Base-by-base conservation (phyloP, 2,113 vertebrate species). In the Aplodontia rufa region DNA sequence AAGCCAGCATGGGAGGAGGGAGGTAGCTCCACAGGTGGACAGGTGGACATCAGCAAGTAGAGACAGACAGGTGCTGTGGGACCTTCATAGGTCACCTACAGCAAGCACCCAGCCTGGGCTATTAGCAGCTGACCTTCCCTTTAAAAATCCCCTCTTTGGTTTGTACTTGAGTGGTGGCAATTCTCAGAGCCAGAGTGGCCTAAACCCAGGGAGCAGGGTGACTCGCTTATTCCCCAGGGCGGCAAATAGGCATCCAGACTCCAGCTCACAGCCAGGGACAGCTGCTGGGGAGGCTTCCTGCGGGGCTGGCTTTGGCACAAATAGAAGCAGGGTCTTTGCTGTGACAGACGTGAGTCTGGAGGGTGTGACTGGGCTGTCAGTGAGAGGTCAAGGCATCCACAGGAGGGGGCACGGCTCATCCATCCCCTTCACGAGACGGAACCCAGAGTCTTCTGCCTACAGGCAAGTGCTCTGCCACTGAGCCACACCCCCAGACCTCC, bases 211-310 rank as follows among this genome's bases (percentile, higher is more conserved):
- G 19, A 5, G 32, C 62, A 4, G 12, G 47, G 69, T 47, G 32
- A 64, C 40, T 6, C 64, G 32, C 62, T n/a, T 30, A 32, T 20
- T 74, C 78, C 64, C 49, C 58, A 26, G 3, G 40, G 28, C 53
- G 24, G 26, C 7, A 1, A 2, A 32, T n/a, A n/a, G n/a, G 51
- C 20, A 1, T 9, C 49, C 62, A 8, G 78, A 1, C 69, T 7
- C 24, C 0, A 3, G 64, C 4, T 16, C 28, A 2, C 20, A 1
- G 81, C 4, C 1, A 4, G 8, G 40, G 49, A 20, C 0, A 2
- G 37, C 0, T 28, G 72, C 20, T 2, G n/a, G 53, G 42, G 37
- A 14, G 24, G 37, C 19, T 37, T 64, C 69, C 84, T 14, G 19
- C 45, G 13, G 45, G 45, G 28, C 51, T 4, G 24, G 5, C 32